Conservation (phyloP, 2,797 vertebrate species). For the Orestias chungarensis region DNA sequence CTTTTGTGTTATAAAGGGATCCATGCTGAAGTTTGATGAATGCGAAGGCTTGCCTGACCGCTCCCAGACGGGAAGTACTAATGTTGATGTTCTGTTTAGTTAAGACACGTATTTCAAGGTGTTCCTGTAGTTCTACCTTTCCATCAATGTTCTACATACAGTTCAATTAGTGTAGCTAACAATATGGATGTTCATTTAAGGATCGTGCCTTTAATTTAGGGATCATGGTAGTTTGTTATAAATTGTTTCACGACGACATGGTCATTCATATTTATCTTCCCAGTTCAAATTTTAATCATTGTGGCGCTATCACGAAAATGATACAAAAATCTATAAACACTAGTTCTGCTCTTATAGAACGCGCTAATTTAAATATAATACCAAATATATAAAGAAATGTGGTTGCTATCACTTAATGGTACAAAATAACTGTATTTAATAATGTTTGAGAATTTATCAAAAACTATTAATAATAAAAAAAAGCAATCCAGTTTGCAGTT, state of each 20-base stretch:
- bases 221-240: conserved; percentile 22
- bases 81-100: conserved; percentile 9
- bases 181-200: conserved; percentile 1
- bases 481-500: too few species aligned
- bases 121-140: not conserved
- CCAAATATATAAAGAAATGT: too few species aligned
- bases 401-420: too few species aligned
- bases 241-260: too few species aligned
- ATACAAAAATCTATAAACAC: too few species aligned
- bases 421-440: too few species aligned
- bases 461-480: too few species aligned
- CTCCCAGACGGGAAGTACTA: conserved; percentile 2
- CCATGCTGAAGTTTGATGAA: conserved; percentile 12
- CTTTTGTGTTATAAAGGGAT: not conserved
- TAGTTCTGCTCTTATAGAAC: too few species aligned
- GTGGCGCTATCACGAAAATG: too few species aligned
- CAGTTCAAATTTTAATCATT: too few species aligned
- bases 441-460: too few species aligned
- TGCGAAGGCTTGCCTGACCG: conserved; percentile 12
- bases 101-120: conserved; percentile 18
- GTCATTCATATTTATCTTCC: conserved; percentile 18
- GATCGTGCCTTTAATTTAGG: not conserved
- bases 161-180: not conserved
- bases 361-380: too few species aligned
- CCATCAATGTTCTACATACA: not conserved